Percentiles rank a stretch among this genome's conserved stretches.
Evolutionary conservation across 2,113 vertebrate genomes (phyloP).

Genomic region (Megatriorchis doriae): DNA sequence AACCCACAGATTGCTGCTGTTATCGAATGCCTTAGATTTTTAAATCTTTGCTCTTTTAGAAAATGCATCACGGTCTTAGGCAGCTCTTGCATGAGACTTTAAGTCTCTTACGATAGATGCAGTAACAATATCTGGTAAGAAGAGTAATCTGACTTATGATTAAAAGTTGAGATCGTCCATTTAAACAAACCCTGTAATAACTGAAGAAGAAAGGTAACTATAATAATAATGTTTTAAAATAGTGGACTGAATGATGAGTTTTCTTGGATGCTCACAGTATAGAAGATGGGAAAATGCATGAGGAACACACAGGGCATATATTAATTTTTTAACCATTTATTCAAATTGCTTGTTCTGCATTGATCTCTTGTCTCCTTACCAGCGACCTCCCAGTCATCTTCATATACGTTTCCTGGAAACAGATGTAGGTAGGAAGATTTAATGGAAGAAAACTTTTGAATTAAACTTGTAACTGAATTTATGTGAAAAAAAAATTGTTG

Average conservation of each 20-base stretch:
- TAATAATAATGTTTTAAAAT: neutral
- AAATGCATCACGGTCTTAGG: neutral
- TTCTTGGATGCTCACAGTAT: neutral
- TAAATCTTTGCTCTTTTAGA: neutral
- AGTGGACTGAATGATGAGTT: neutral
- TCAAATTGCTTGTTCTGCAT: neutral
- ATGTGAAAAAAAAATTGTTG: neutral
- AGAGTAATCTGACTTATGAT: neutral
- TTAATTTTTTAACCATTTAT: neutral
- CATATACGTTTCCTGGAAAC: neutral
- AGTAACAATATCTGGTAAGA: neutral
- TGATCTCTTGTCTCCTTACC: neutral
- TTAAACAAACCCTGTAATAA: neutral
- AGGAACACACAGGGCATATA: neutral
- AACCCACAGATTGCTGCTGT: neutral
- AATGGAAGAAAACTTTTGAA: neutral
- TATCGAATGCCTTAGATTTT: neutral
- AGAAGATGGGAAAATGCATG: neutral
- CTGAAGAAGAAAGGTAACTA: neutral
- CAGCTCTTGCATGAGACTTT: neutral
- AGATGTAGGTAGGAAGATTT: neutral
- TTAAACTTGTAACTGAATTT: neutral
- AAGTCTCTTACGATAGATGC: neutral
- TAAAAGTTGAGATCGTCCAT: neutral
- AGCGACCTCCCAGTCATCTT: neutral